A percentile compares a stretch with the other conserved stretches of the same genome.
Evolutionary conservation across 2,888 invertebrate genomes (phyloP).

Genomic region (Zelleria hepariella): DNA sequence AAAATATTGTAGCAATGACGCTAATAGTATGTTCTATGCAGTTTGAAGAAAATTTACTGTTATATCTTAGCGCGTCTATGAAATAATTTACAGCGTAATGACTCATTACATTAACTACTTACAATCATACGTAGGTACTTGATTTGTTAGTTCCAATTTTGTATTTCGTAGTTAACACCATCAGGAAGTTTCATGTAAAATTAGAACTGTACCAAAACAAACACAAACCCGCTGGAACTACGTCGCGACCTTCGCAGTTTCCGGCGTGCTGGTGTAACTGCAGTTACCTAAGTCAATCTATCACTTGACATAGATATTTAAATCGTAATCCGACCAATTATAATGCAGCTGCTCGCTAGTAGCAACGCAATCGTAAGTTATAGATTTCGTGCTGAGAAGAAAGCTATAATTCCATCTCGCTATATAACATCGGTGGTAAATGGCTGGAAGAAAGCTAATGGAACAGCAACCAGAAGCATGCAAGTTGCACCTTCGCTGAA

Average conservation of each 20-base stretch:
- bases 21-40: background rate
- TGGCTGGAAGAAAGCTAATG: background rate
- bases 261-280: constrained; percentile 14
- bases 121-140: no score
- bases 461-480: no score
- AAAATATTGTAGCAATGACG: background rate
- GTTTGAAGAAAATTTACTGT: background rate
- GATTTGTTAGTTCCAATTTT: no score
- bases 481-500: no score
- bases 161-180: background rate
- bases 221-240: background rate
- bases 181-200: background rate
- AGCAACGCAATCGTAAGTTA: background rate
- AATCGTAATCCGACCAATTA: background rate
- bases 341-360: background rate
- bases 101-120: background rate
- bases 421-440: background rate
- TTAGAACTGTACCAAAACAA: background rate
- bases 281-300: background rate
- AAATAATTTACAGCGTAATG: background rate
- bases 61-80: background rate
- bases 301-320: background rate
- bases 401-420: background rate
- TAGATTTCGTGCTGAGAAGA: background rate
- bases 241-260: constrained; percentile 25